phyloP scores from a whole-genome alignment of 2,113 vertebrate genomes.

The Lepus timidus region DNA sequence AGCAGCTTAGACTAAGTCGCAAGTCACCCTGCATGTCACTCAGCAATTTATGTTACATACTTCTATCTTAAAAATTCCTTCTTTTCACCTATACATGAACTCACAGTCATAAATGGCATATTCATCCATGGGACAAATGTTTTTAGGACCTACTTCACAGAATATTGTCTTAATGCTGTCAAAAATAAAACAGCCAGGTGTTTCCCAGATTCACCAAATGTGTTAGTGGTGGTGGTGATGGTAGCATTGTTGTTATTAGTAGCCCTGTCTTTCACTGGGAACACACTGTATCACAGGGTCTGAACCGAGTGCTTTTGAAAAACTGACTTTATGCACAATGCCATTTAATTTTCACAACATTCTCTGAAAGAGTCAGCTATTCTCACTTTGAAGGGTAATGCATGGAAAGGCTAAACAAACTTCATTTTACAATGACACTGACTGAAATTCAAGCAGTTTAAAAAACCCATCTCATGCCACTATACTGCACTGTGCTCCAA shows the following conservation, averaged over 20 bases:
- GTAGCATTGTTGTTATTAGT: not conserved
- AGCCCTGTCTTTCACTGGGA: not conserved
- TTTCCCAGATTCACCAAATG: not conserved
- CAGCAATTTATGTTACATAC: not conserved
- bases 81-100: not conserved
- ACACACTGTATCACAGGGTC: not conserved
- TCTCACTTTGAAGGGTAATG: not conserved
- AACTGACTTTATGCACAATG: not conserved
- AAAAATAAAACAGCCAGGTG: not conserved
- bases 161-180: not conserved
- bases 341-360: not conserved
- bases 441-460: not conserved
- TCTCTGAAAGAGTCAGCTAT: not conserved
- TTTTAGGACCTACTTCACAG: not conserved
- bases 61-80: not conserved
- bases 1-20: not conserved
- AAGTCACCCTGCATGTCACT: not conserved
- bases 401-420: not conserved
- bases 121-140: not conserved
- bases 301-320: not conserved
- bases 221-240: not conserved
- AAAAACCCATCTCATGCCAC: not conserved
- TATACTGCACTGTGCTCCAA: not conserved
- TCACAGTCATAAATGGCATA: not conserved
- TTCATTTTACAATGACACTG: not conserved